Conservation (phyloP, 2,797 vertebrate genomes). For the Halcyon badia region DNA sequence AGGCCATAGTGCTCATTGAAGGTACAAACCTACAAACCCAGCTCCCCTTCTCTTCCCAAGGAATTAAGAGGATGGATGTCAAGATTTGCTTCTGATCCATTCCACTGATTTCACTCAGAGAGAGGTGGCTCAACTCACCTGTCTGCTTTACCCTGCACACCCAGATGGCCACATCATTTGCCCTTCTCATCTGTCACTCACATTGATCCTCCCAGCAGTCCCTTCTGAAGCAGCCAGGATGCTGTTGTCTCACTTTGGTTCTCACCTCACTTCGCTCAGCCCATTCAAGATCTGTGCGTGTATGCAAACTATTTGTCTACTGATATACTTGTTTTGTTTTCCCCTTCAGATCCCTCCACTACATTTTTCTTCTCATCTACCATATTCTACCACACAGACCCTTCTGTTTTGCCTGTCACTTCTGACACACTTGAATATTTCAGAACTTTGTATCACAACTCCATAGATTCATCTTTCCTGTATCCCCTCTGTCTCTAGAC, state of each 20-base stretch:
- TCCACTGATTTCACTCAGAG: neutral
- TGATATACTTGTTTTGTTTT: neutral
- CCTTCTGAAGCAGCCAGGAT: neutral
- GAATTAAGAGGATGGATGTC: neutral
- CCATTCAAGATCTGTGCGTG: neutral
- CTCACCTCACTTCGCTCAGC: neutral
- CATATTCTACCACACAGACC: neutral
- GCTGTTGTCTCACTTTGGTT: neutral
- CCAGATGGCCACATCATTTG: neutral
- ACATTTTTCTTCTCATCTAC: neutral
- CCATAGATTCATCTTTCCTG: neutral
- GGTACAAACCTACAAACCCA: neutral
- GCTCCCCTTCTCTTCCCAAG: neutral
- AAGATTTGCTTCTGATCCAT: neutral
- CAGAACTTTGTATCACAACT: neutral
- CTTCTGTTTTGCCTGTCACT: neutral
- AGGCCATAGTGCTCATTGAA: neutral
- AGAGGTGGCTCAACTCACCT: neutral
- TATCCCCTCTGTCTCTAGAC: neutral
- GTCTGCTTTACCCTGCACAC: neutral
- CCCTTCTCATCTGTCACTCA: neutral
- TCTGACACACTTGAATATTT: neutral
- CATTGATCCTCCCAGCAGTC: rapidly evolving
- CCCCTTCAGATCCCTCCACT: neutral
- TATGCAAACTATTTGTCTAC: neutral